Base-by-base conservation (phyloP, 2,113 vertebrate species). In the Nettapus auritus region DNA sequence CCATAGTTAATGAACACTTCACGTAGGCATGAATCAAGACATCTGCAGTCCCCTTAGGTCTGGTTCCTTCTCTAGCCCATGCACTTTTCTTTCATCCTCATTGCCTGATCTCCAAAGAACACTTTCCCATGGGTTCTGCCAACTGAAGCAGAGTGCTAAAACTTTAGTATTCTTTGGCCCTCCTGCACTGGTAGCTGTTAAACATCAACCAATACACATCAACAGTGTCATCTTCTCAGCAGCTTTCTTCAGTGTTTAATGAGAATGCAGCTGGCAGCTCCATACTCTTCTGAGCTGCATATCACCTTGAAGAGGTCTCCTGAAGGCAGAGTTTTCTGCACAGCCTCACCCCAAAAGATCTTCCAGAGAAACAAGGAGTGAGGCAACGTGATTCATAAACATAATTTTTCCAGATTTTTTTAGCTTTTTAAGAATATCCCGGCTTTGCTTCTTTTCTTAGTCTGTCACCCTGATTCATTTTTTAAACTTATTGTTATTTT, bases 291-390 rank as follows among this genome's bases (percentile, higher is more conserved):
- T 21, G 48, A 83, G 8, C 10, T 77, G 78, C n/a, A n/a, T 29
- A 11, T 29, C 0, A 7, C 28, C 3, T 18, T 71, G 28, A 11
- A 59, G 23, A 82, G 7, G 3, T 20, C 2, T 2, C 9, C 7
- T 23, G 52, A 68, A 11, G 21, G 4, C 19, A 80, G 15, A 25
- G 55, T 6, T 13, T 21, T 13, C 38, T 70, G 13, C 18, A 57
- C 14, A 50, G 6, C 7, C 16, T 74, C n/a, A 31, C 4, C 0
- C 25, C 19, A 21, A 36, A 57, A 75, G 60, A 34, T 44, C 36
- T 67, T 36, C 13, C 16, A n/a, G 20, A 67, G n/a, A 82, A 9
- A 29, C 7, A 46, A 77, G 17, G 2, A 81, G 7, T 33, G 74
- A 60, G 20, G 19, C 55, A 14, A 8, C 28, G 4, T 40, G 60